Evolutionary conservation across 2,113 vertebrate species (phyloP).

Genomic region (Chaetodon trifascialis): DNA sequence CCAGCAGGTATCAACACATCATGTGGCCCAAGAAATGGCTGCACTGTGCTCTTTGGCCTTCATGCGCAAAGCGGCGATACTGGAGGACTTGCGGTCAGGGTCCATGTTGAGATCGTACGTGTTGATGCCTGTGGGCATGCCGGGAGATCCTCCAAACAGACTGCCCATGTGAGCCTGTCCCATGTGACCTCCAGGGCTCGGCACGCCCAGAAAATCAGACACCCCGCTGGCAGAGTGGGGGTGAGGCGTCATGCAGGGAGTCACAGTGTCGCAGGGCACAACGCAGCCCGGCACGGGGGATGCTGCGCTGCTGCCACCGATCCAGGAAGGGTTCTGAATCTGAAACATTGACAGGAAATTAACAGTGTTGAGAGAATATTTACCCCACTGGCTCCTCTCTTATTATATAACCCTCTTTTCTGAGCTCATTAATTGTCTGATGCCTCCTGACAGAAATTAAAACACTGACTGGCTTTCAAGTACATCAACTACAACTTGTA

Average conservation of each 20-base stretch:
- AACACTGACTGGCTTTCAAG: neutral
- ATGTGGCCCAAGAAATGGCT: constrained; percentile 99
- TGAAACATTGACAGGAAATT: constrained; percentile 69
- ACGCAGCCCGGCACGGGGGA: constrained; percentile 96
- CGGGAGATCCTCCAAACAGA: constrained; percentile 89
- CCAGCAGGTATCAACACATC: constrained; percentile 75
- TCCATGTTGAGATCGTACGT: constrained; percentile 95
- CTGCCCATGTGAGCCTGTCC: constrained; percentile 96
- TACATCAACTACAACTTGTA: neutral
- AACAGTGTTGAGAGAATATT: neutral
- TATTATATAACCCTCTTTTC: neutral
- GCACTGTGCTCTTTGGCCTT: constrained; percentile 99
- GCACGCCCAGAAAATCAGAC: constrained; percentile 93
- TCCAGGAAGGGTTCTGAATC: constrained; percentile 99
- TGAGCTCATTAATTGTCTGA: neutral
- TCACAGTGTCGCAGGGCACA: constrained; percentile 94
- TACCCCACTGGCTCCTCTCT: neutral
- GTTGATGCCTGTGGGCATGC: constrained; percentile 91
- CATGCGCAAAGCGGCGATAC: constrained; percentile 97
- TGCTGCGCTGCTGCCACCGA: constrained; percentile 89
- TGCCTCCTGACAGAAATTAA: neutral
- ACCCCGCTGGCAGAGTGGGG: constrained; percentile 91
- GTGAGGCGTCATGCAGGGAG: constrained; percentile 97
- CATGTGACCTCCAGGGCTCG: constrained; percentile 88
- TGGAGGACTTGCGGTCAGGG: constrained; percentile 98